Evolutionary conservation across 2,888 invertebrate species (phyloP).

Genomic region (Xestia xanthographa): DNA sequence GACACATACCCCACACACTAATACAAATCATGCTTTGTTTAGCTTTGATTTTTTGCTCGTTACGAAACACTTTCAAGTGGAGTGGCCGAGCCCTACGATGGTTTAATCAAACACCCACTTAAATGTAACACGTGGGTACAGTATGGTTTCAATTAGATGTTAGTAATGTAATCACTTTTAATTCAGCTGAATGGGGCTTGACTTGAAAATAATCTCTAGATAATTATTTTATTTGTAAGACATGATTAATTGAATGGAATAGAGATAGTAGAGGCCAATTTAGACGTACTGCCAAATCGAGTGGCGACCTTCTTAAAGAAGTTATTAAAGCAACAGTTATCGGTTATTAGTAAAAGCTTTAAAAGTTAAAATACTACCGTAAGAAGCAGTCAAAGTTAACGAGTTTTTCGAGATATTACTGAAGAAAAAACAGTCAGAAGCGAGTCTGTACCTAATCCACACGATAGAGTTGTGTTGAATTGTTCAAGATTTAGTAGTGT

Average conservation of each 20-base stretch:
- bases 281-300: constrained; percentile 27
- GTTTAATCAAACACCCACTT: constrained; percentile 56
- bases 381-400: constrained; percentile 21
- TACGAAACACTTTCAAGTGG: constrained; percentile 61
- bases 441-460: constrained; percentile 18
- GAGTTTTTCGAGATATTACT: constrained; percentile 17
- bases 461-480: constrained; percentile 15
- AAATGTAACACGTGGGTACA: constrained; percentile 45
- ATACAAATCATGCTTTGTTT: constrained; percentile 68
- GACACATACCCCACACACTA: constrained; percentile 59
- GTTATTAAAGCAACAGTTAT: constrained; percentile 26
- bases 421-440: constrained; percentile 9
- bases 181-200: constrained; percentile 28
- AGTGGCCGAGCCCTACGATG: constrained; percentile 53
- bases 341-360: constrained; percentile 8
- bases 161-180: constrained; percentile 49
- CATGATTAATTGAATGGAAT: constrained; percentile 30
- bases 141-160: constrained; percentile 32
- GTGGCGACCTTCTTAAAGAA: constrained; percentile 44
- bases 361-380: not conserved
- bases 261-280: constrained; percentile 5
- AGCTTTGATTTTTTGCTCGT: constrained; percentile 64
- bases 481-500: constrained; percentile 33
- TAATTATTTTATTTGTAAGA: constrained; percentile 30
- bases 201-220: constrained; percentile 32